Evolutionary conservation across 2,888 invertebrate species (phyloP).

Genomic region (Thalpophila matura): DNA sequence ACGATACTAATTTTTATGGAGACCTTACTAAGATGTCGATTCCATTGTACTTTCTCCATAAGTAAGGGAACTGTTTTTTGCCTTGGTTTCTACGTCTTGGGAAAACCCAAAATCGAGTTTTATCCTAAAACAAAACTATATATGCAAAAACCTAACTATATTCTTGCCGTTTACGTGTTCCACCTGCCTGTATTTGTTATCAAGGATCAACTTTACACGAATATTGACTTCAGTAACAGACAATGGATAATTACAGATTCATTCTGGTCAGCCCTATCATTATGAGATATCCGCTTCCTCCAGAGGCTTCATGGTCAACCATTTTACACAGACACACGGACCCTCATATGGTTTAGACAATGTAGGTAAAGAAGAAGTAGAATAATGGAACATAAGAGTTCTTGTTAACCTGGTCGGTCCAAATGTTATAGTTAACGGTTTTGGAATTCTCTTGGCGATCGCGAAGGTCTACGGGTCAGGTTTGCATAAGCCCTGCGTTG

Average conservation of each 20-base stretch:
- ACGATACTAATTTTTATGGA: background rate
- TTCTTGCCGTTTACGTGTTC: background rate
- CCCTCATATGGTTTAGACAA: slow-evolving; percentile 41
- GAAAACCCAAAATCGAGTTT: no score
- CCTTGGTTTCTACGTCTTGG: no score
- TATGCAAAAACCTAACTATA: no score
- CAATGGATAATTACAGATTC: slow-evolving; percentile 61
- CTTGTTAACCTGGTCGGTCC: slow-evolving; percentile 60
- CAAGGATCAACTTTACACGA: slow-evolving; percentile 33
- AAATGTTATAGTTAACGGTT: slow-evolving; percentile 71
- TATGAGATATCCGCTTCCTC: slow-evolving; percentile 56
- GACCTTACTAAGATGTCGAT: background rate
- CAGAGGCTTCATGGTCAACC: slow-evolving; percentile 45
- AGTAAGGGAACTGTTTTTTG: background rate
- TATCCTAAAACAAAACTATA: no score
- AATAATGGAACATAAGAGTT: slow-evolving; percentile 57
- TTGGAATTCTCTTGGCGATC: slow-evolving; percentile 76
- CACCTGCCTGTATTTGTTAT: slow-evolving; percentile 37
- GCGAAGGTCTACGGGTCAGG: slow-evolving; percentile 77
- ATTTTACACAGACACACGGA: slow-evolving; percentile 48
- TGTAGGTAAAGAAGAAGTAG: slow-evolving; percentile 22
- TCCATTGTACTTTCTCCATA: background rate
- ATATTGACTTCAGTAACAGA: slow-evolving; percentile 53
- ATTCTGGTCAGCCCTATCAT: slow-evolving; percentile 61
- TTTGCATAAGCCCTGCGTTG: slow-evolving; percentile 66